Evolutionary conservation across 2,113 vertebrate genomes (phyloP), one percentile per base, ranked within the genome.

Genomic region (Xerus inauris): DNA sequence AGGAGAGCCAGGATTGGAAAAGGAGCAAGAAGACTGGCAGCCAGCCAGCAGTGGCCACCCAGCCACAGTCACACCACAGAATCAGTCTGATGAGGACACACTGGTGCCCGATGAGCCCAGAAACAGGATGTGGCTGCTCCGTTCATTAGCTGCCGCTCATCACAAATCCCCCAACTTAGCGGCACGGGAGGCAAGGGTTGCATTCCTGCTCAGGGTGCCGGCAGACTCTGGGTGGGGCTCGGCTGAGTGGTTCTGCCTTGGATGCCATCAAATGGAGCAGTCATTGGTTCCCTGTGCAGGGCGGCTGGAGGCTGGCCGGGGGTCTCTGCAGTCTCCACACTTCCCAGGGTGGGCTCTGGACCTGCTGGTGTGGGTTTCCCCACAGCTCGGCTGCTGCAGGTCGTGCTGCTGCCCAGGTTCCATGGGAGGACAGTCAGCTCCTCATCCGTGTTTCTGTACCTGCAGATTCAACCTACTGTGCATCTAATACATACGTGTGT

Each of bases 1-100:
- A 9, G 51, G 91, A 97, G 73, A 93, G 40, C 38, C 75, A 47
- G 94, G 81, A 59, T 19, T 20, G 79, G 67, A 96, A 75, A 42
- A 26, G 12, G n/a, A 92, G 14, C 32, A 24, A 51, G 72, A 19
- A 62, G 3, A 0, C 7, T 2, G 47, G 81, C 92, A 24, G 28
- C 67, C 26, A 35, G 95, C 94, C 89, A 80, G 64, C 64, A 24
- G 1, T 8, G 16, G 11, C 17, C 10, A 69, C 69, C 42, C 62
- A 45, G 91, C 87, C 88, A 28, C 19, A 1, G 13, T 72, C 67
- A 19, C 35, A 9, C 76, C 65, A 80, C 45, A 47, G 76, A 93
- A 80, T 89, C 20, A 8, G 95, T 93, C 91, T 73, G 86, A 79
- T 91, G 85, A 94, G 94, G 67, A 32, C 32, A 72, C 2, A 0